Conservation (phyloP, 2,888 invertebrate species). For the Archaeoteleia sp. region DNA sequence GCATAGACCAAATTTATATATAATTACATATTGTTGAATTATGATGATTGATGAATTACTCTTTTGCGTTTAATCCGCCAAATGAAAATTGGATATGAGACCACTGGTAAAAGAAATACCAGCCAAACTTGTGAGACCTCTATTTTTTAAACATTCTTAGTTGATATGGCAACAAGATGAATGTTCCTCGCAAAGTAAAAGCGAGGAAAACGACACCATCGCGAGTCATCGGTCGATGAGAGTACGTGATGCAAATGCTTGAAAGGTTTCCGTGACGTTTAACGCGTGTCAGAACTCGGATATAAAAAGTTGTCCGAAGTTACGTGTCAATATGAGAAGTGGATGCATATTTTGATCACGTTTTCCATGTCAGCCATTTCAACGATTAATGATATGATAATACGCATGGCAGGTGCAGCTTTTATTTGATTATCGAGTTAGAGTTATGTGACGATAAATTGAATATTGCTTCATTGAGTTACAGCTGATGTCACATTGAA, state of each 20-base stretch:
- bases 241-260: slow-evolving; percentile 38
- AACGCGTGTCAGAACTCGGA: slow-evolving; percentile 7
- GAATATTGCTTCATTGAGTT: slow-evolving; percentile 4
- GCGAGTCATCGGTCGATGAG: slow-evolving; percentile 27
- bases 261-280: slow-evolving; percentile 45
- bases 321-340: not conserved
- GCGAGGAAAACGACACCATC: slow-evolving; percentile 17
- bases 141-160: no score
- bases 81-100: no score
- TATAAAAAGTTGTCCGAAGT: slow-evolving; percentile 26
- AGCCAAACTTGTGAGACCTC: no score
- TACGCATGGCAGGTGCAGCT: not conserved
- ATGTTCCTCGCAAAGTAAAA: slow-evolving; percentile 26
- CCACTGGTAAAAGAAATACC: no score
- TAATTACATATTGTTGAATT: no score
- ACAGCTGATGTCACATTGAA: slow-evolving; percentile 2
- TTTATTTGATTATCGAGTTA: not conserved
- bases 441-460: slow-evolving; percentile 3
- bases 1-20: no score
- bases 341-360: no score
- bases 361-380: no score
- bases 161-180: slow-evolving; percentile 23
- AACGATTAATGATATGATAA: no score
- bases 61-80: no score
- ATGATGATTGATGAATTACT: no score